Conservation (phyloP, 2,888 invertebrate genomes). For the Drosophila buzzatii region DNA sequence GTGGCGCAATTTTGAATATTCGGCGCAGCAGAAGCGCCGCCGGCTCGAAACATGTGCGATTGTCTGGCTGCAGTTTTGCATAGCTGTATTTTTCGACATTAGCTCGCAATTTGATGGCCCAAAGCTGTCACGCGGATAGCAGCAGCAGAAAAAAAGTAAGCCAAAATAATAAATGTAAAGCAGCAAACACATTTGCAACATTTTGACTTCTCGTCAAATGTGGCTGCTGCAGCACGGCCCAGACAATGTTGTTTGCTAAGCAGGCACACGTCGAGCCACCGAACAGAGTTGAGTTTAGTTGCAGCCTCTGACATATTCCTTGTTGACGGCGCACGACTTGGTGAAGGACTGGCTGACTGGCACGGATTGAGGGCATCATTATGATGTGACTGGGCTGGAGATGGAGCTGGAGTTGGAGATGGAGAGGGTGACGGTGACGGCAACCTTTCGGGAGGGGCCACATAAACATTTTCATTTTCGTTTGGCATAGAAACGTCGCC, state of each 20-base stretch:
- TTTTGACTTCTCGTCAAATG: constrained; percentile 76
- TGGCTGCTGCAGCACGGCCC: constrained; percentile 44
- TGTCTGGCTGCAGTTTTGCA: constrained; percentile 37
- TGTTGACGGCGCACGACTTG: constrained; percentile 77
- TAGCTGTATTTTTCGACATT: constrained; percentile 76
- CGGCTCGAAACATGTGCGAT: constrained; percentile 55
- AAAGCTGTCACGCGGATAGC: constrained; percentile 79
- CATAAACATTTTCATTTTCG: constrained; percentile 72
- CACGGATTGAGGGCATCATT: constrained; percentile 78
- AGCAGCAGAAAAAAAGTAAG: background rate
- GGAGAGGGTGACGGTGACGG: constrained; percentile 22
- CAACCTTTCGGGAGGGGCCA: constrained; percentile 75
- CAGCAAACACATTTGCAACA: constrained; percentile 70
- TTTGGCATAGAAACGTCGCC: constrained; percentile 68
- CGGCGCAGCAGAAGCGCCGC: constrained; percentile 67
- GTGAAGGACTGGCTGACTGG: constrained; percentile 64
- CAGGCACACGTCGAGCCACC: constrained; percentile 77
- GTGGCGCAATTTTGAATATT: constrained; percentile 61
- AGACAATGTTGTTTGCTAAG: constrained; percentile 74
- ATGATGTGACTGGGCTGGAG: constrained; percentile 67
- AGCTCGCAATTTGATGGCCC: constrained; percentile 77
- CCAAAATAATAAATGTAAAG: constrained; percentile 31
- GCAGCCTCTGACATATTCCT: constrained; percentile 78
- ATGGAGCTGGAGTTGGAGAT: background rate
- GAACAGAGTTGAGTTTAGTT: constrained; percentile 24